Evolutionary conservation across 2,888 invertebrate species (phyloP), one percentile per base, ranked within the genome.

Genomic region (Odontomyia ornata): DNA sequence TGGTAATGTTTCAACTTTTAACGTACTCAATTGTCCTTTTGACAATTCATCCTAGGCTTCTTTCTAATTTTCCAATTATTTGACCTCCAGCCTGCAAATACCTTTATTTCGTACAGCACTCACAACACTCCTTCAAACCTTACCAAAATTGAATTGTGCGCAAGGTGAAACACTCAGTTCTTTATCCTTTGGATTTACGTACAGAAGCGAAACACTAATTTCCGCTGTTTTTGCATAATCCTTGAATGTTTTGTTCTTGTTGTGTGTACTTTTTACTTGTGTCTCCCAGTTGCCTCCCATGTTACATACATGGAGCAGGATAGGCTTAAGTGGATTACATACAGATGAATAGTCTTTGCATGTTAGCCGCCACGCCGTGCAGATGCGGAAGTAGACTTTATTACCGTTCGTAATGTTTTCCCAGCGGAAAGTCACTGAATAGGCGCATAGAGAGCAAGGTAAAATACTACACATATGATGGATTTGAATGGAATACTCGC

Each of bases 211-310:
- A 73, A 60, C 43, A 73, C 73, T 73, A 73, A 73, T 73, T 73
- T 73, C 73, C 73, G 73, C 43, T 60, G 73, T 60, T 73, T 73
- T 27, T 25, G 43, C n/a, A 43, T 73, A 73, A 73, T 60, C 60
- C 73, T 23, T 72, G 13, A 30, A 25, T 30, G 36, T 30, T 64
- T 30, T 18, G 28, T 18, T 28, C 30, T 28, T 15, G 21, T 62
- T 25, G 11, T 65, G n/a, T n/a, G 30, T 43, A 36, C 30, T 65
- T 65, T 36, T n/a, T 21, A 4, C 60, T 23, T 65, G 5, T 36
- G 36, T 36, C 36, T 3, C 36, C 9, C 36, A 36, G 36, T 36
- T 36, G 36, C 46, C 2, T 27, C n/a, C 43, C 18, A 15, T 21
- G 47, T 25, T 23, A n/a, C 46, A 21, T 9, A 36, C 13, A 43